Evolutionary conservation across 2,888 invertebrate genomes (phyloP), one percentile per base, ranked within the genome.

Genomic region (Podabrus alpinus): DNA sequence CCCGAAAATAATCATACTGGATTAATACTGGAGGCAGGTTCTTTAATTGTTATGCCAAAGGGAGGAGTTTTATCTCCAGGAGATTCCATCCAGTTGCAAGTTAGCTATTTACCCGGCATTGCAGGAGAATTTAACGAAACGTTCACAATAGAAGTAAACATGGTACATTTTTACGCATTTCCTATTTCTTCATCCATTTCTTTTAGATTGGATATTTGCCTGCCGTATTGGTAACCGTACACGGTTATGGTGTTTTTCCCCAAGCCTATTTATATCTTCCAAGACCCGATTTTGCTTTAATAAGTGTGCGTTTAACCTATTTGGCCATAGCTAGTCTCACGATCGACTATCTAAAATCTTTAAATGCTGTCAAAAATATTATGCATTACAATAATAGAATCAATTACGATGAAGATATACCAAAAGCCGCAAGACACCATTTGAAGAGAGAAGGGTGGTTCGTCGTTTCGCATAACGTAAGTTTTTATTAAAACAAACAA

Each of bases 181-280:
- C 9, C 15, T 10, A 15, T 21, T n/a, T 21, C n/a, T 9, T 9
- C 9, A 9, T 66, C 13, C 7, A 5, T 13, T 11, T 24, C 74
- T 86, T 90, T 77, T 87, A 92, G 89, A 87, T 92, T 59, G 91
- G 89, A 1, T 89, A 90, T 83, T 83, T 90, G 59, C 88, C 90
- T 64, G 88, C 90, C n/a, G 83, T 90, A 66, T 84, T 86, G 0
- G 88, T 92, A 64, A 87, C 87, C 74, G 88, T 92, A 3, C 87
- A 86, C 78, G 92, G 92, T 29, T 89, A 89, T 85, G 91, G 90
- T 11, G 89, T 90, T 2, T 88, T 90, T 74, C 90, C 91, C 3
- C 92, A 92, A 87, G 84, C 91, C 25, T 90, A 89, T 82, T 82
- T 91, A 21, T 85, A 86, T 62, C 81, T 91, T 17, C 88, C 88